Percentiles rank a stretch among this genome's conserved stretches.
Conservation (phyloP, 1,140 invertebrate genomes). For the Calliopsis andreniformis region DNA sequence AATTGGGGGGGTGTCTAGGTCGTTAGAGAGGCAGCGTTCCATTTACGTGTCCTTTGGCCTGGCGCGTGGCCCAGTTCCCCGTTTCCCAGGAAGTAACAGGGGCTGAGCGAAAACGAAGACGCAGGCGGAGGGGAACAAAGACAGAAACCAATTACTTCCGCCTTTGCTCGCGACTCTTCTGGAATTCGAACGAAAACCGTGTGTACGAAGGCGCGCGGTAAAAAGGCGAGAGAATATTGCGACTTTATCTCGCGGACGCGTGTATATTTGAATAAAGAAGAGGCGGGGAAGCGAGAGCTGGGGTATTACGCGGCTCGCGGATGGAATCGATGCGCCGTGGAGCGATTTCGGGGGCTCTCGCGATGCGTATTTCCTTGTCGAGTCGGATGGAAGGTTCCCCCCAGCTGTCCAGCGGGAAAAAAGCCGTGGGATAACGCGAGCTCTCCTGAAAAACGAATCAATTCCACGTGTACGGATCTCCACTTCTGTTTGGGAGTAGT, state of each 20-base stretch:
- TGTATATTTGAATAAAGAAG: not conserved
- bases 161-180: not conserved
- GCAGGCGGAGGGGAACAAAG: too few relatives aligned
- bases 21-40: constrained; percentile 7
- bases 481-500: not conserved
- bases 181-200: constrained; percentile 18
- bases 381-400: not conserved
- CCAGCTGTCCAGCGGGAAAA: not conserved
- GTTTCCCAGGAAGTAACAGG: not conserved
- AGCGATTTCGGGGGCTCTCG: not conserved
- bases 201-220: not conserved
- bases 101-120: constrained; percentile 3
- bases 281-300: not conserved
- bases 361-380: not conserved
- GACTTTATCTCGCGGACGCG: not conserved
- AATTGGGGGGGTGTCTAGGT: constrained; percentile 12
- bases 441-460: not conserved
- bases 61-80: constrained; percentile 4
- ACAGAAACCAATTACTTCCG: constrained; percentile 37
- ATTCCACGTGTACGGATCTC: not conserved
- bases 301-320: not conserved
- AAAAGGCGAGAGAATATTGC: not conserved
- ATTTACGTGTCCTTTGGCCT: not conserved
- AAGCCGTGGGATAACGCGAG: constrained; percentile 2
- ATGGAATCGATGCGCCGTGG: not conserved